These are phyloP conservation scores for Aphelenchoides besseyi DNA, from an alignment of 1,140 invertebrate species.

Conservation along the genomic window DNA sequence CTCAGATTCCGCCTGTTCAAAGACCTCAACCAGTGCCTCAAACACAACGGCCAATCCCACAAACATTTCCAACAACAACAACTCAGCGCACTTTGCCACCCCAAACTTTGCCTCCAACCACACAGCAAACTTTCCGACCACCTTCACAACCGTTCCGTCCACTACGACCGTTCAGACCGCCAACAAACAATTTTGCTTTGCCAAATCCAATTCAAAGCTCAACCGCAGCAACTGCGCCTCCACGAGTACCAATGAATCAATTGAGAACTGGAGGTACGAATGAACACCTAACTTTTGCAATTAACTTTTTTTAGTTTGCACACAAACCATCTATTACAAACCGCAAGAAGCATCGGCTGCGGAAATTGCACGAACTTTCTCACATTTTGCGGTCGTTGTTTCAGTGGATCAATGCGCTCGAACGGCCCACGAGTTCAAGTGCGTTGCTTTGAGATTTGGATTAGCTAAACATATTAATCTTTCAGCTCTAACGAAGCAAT, in stretches of 20 bases:
- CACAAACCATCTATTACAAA: conserved; percentile 66
- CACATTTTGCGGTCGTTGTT: conserved; percentile 60
- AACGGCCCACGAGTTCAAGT: conserved; percentile 62
- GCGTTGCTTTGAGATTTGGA: conserved; percentile 45
- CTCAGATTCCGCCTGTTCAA: conserved; percentile 23
- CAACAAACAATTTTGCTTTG: background rate
- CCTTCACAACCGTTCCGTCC: conserved; percentile 42
- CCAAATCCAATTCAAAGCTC: conserved; percentile 30
- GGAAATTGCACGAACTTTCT: conserved; percentile 54
- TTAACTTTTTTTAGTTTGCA: conserved; percentile 33
- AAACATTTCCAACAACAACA: conserved; percentile 34
- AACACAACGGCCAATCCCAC: conserved; percentile 22
- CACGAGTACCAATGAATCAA: conserved; percentile 10
- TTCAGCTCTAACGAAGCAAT: conserved; percentile 43
- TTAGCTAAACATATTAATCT: background rate
- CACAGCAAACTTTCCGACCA: conserved; percentile 37
- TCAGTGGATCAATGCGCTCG: conserved; percentile 62
- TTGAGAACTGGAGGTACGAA: conserved; percentile 15
- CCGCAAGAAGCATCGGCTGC: conserved; percentile 26
- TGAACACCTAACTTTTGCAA: conserved; percentile 24
- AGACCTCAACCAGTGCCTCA: conserved; percentile 26
- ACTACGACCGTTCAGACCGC: conserved; percentile 37
- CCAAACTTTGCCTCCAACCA: conserved; percentile 23
- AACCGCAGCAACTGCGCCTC: conserved; percentile 32
- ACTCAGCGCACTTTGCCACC: conserved; percentile 46